These are phyloP conservation scores for Helogale parvula DNA, from an alignment of 2,113 vertebrate genomes.

Conservation along the genomic window DNA sequence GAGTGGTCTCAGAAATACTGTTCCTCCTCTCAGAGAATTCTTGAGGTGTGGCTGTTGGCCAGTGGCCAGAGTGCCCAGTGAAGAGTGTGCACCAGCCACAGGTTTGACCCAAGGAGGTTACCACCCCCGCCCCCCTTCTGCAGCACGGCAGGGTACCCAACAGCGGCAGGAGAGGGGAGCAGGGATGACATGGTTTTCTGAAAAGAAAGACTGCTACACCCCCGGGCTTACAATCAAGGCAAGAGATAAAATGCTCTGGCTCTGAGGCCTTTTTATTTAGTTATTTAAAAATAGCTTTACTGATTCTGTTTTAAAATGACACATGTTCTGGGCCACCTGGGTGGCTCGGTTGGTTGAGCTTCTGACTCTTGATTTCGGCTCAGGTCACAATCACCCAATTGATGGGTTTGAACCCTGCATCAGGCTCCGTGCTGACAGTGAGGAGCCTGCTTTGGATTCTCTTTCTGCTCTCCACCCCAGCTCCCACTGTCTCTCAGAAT, in stretches of 20 bases:
- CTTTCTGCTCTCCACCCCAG: too few species aligned
- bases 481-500: too few species aligned
- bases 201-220: neutral
- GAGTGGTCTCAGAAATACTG: slow-evolving; percentile 32
- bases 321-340: neutral
- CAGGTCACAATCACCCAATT: too few species aligned
- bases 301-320: slow-evolving; percentile 1
- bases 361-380: too few species aligned
- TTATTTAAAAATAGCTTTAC: neutral
- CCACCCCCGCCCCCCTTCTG: neutral
- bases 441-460: too few species aligned
- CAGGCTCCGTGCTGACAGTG: too few species aligned
- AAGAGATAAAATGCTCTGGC: neutral
- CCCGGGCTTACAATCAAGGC: neutral
- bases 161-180: neutral
- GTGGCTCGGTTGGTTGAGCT: too few species aligned
- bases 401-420: too few species aligned
- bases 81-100: neutral
- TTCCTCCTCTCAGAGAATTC: slow-evolving; percentile 36
- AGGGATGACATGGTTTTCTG: neutral
- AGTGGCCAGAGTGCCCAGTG: neutral
- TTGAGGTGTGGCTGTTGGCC: slow-evolving; percentile 16
- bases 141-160: neutral
- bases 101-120: neutral
- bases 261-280: neutral